Conservation (phyloP, 2,797 vertebrate species). For the Mormyrus hasselquistii region DNA sequence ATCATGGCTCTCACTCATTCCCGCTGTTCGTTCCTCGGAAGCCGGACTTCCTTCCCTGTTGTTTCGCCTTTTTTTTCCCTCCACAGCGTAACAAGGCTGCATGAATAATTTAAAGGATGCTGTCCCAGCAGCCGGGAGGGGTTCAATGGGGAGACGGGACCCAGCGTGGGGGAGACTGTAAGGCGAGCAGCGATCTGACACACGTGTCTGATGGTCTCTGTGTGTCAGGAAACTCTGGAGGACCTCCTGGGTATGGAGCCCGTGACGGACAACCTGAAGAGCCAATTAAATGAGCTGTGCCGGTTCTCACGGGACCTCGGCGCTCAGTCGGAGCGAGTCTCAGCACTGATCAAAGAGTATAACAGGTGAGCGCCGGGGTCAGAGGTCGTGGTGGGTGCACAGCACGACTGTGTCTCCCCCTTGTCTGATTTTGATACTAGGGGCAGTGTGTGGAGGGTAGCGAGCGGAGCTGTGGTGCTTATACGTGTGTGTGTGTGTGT, state of each 20-base stretch:
- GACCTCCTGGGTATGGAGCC: slow-evolving; percentile 77
- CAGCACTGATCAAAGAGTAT: slow-evolving; percentile 86
- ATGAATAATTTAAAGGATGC: slow-evolving; percentile 11
- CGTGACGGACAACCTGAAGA: slow-evolving; percentile 83
- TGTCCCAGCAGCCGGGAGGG: neutral
- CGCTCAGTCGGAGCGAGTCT: slow-evolving; percentile 79
- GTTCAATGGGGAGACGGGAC: neutral
- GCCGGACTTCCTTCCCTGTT: neutral
- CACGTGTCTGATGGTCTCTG: slow-evolving; percentile 26
- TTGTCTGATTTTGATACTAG: neutral
- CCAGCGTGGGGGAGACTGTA: neutral
- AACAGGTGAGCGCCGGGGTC: slow-evolving; percentile 74
- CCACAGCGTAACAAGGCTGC: neutral
- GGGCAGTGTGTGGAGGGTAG: neutral
- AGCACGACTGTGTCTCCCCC: neutral
- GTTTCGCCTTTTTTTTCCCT: neutral
- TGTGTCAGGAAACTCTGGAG: slow-evolving; percentile 73
- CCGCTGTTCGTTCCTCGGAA: neutral
- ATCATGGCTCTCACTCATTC: neutral
- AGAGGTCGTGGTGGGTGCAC: neutral
- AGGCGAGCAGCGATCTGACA: neutral
- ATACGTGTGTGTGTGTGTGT: slow-evolving; percentile 2
- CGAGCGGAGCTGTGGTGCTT: neutral
- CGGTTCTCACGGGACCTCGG: slow-evolving; percentile 85
- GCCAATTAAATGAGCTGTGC: slow-evolving; percentile 85